Percentiles rank a stretch among this genome's conserved stretches.
Evolutionary conservation across 2,797 vertebrate species (phyloP).

Genomic region (Phylloscopus collybita): DNA sequence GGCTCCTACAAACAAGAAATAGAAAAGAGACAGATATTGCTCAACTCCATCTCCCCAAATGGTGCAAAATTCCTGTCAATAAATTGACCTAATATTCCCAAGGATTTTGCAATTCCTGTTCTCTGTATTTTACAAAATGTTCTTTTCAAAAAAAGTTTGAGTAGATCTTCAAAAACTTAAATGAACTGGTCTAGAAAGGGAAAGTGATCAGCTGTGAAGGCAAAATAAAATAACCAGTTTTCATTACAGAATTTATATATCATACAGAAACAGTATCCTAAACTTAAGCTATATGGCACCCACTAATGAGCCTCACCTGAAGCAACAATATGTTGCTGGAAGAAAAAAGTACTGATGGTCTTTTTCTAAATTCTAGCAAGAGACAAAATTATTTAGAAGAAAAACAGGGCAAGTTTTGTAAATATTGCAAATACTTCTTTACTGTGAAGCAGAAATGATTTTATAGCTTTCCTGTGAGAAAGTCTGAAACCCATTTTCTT

Average conservation of each 20-base stretch:
- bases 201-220: conserved; percentile 27
- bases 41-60: neutral
- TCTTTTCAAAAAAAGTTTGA: neutral
- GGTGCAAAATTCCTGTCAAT: neutral
- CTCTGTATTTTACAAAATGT: neutral
- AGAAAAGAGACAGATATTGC: neutral
- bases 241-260: conserved; percentile 56
- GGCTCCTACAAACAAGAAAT: neutral
- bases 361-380: conserved; percentile 26
- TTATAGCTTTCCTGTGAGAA: neutral
- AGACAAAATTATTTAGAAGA: neutral
- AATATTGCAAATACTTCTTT: neutral
- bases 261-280: conserved; percentile 64
- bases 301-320: conserved; percentile 32
- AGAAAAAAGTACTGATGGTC: neutral
- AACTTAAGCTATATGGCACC: conserved; percentile 49
- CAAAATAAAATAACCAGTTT: conserved; percentile 34
- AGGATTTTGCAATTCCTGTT: neutral
- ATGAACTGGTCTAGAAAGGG: conserved; percentile 15
- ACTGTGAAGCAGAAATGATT: neutral
- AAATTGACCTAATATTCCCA: neutral
- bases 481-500: neutral
- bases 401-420: neutral
- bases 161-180: neutral
- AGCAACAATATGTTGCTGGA: conserved; percentile 31